Evolutionary conservation across 2,888 invertebrate species (phyloP), one percentile per base, ranked within the genome.

Genomic region (Epinotia demarniana): DNA sequence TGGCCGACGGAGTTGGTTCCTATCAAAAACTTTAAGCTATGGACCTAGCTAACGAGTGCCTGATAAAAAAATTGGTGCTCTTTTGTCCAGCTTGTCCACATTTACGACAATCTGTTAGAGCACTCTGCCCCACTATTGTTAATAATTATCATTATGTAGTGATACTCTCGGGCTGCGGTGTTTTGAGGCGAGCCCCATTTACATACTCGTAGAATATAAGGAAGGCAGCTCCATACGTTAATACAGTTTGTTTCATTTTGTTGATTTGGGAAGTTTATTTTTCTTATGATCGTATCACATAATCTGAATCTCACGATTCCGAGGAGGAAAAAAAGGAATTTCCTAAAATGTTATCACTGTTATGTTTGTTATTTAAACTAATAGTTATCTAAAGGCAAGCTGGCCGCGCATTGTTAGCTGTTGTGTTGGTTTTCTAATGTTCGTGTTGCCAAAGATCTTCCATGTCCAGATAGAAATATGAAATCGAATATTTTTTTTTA

Each of bases 391-490:
- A n/a, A 1, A 13, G 18, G 53, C 9, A 53, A 53, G 18, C 33
- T 9, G 27, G 53, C 66, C 27, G 2, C 1, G 23, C 16, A 8
- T 27, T 27, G 27, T n/a, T 66, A 16, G 27, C 27, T 53, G 27
- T 67, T 55, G 12, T 67, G 27, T 27, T 55, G 19, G n/a, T 64
- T 64, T 8, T 27, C 64, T 16, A 27, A 49, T 67, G 0, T 33
- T 33, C 18, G 19, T 43, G 19, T 43, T 23, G 19, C 75, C 75
- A 71, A 71, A 71, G 66, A 71, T 74, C 68, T 62, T 68, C 58
- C 57, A 16, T 68, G 9, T 9, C 33, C 18, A 68, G 4, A 68
- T 18, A 23, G 53, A 18, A n/a, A 33, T n/a, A 18, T 33, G 8
- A 57, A 57, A 75, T 66, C 57, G 53, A 70, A 61, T 61, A 71